Percentiles rank a stretch among this genome's conserved stretches.
Evolutionary conservation across 2,888 invertebrate species (phyloP).

Genomic region (Dasysyrphus albostriatus): DNA sequence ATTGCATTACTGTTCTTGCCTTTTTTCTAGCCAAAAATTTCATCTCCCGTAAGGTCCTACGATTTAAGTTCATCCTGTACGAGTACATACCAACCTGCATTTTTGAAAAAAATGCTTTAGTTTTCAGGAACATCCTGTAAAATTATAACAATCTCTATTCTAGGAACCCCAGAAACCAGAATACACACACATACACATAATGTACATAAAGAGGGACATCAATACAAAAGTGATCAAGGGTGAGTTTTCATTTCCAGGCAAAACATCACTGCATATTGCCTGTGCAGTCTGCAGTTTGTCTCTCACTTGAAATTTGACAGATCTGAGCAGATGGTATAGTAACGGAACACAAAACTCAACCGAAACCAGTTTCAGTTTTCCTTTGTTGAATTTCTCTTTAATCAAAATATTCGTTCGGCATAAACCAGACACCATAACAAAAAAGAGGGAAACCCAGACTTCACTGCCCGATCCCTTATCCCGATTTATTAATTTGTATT

Average conservation of each 20-base stretch:
- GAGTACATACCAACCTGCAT: too few species aligned
- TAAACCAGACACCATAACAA: not conserved
- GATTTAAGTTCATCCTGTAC: too few species aligned
- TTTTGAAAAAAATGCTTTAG: not conserved
- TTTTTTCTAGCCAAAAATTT: too few species aligned
- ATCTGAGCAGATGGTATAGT: not conserved
- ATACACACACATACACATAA: too few species aligned
- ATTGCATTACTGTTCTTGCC: too few species aligned
- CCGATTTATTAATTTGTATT: not conserved
- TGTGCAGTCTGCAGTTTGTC: not conserved
- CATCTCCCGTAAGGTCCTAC: too few species aligned
- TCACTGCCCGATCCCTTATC: not conserved
- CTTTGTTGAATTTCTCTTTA: not conserved
- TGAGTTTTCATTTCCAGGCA: not conserved
- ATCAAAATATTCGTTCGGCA: not conserved
- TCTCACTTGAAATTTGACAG: not conserved
- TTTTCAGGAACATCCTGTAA: not conserved
- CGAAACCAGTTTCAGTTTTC: not conserved
- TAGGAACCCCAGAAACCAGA: too few species aligned
- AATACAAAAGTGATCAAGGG: not conserved
- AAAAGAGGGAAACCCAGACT: not conserved
- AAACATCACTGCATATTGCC: not conserved
- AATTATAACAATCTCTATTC: not conserved
- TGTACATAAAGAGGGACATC: not conserved
- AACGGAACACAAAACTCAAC: not conserved